Evolutionary conservation across 2,797 vertebrate species (phyloP).

Genomic region (Sebastes kiyomatsui): DNA sequence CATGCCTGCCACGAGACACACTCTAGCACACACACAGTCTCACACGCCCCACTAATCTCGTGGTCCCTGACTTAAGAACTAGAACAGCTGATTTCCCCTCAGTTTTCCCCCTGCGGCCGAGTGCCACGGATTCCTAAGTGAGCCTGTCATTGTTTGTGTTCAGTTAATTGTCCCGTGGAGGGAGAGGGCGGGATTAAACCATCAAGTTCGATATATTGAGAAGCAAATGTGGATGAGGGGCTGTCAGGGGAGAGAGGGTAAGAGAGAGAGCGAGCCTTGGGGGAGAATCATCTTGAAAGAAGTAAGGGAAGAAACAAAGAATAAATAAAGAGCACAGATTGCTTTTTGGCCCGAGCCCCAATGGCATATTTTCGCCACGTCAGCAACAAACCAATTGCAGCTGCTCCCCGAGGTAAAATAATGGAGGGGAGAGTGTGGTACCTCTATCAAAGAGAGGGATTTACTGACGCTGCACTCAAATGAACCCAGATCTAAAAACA

Average conservation of each 20-base stretch:
- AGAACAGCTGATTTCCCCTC: conserved; percentile 76
- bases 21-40: not conserved
- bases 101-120: conserved; percentile 62
- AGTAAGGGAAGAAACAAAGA: conserved; percentile 56
- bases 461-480: conserved; percentile 49
- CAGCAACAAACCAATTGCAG: conserved; percentile 71
- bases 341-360: conserved; percentile 58
- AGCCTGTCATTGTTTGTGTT: conserved; percentile 78
- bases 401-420: conserved; percentile 61
- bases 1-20: conserved; percentile 16
- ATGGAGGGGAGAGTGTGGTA: conserved; percentile 17
- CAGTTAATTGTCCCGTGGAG: conserved; percentile 72
- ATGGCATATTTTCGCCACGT: conserved; percentile 60
- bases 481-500: conserved; percentile 38
- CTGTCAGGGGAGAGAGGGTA: conserved; percentile 49
- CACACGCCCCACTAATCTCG: conserved; percentile 51
- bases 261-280: conserved; percentile 43
- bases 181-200: conserved; percentile 72
- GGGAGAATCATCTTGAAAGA: conserved; percentile 66
- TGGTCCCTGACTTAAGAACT: conserved; percentile 52
- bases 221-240: conserved; percentile 61
- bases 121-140: conserved; percentile 74
- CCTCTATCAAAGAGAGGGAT: conserved; percentile 23
- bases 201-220: conserved; percentile 76
- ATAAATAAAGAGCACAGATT: conserved; percentile 70